phyloP scores from a whole-genome alignment of 2,888 invertebrate genomes.

The Iselma pallidipennis region DNA sequence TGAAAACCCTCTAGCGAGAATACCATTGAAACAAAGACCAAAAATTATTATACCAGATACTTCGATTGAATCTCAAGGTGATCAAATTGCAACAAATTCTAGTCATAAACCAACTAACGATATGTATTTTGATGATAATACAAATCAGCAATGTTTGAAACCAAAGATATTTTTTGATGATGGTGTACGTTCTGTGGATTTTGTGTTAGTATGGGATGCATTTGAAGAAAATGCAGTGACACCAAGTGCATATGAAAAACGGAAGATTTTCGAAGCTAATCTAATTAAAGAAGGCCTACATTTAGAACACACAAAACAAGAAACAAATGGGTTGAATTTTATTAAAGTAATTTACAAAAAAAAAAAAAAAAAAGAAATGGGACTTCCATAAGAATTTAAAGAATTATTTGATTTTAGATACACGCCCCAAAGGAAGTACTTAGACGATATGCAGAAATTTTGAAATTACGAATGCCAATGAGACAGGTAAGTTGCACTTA shows the following conservation, averaged over 20 bases:
- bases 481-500: constrained; percentile 65
- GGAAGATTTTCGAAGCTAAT: constrained; percentile 71
- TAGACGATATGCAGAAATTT: constrained; percentile 85
- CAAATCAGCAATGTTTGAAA: constrained; percentile 48
- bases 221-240: constrained; percentile 58
- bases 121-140: background rate
- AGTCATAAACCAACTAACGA: constrained; percentile 12
- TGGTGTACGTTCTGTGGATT: constrained; percentile 74
- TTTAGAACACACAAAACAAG: constrained; percentile 70
- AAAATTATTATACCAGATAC: constrained; percentile 7
- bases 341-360: constrained; percentile 63
- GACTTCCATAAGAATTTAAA: background rate
- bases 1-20: constrained; percentile 6
- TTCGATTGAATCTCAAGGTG: constrained; percentile 9
- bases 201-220: constrained; percentile 77
- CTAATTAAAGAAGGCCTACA: constrained; percentile 74
- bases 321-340: constrained; percentile 72
- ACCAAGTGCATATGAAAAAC: constrained; percentile 55
- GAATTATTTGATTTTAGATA: constrained; percentile 62
- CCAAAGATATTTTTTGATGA: constrained; percentile 71
- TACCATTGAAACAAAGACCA: constrained; percentile 10
- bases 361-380: background rate
- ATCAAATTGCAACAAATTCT: constrained; percentile 1
- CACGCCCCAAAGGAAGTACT: constrained; percentile 85
- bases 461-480: constrained; percentile 93